phyloP scores from a whole-genome alignment of 2,888 invertebrate species.

The Euplagia quadripunctaria region DNA sequence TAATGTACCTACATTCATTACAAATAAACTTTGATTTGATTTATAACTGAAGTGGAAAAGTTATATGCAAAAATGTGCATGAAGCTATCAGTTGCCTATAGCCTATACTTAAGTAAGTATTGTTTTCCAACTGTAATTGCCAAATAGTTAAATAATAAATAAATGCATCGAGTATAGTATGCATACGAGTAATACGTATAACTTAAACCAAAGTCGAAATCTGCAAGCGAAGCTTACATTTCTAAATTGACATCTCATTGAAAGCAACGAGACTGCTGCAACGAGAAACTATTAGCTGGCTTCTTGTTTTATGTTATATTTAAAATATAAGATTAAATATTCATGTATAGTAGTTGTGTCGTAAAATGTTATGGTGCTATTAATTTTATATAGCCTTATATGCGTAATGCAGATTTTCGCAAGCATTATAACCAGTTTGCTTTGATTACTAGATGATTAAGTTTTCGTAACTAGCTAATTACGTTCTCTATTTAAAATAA shows the following conservation, averaged over 20 bases:
- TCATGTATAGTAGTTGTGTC: neutral
- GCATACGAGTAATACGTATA: neutral
- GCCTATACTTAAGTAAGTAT: too few relatives aligned
- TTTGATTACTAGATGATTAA: slow-evolving; percentile 29
- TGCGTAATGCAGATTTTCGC: slow-evolving; percentile 23
- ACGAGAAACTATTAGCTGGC: neutral
- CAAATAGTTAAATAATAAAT: too few relatives aligned
- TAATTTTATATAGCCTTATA: slow-evolving; percentile 13
- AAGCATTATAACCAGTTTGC: slow-evolving; percentile 29
- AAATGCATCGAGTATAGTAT: too few relatives aligned
- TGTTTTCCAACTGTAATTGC: too few relatives aligned
- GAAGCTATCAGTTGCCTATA: too few relatives aligned
- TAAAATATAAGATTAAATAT: neutral
- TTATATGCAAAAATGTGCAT: too few relatives aligned
- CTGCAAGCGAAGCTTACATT: neutral
- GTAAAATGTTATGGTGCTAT: slow-evolving; percentile 7
- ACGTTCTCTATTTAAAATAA: slow-evolving; percentile 24
- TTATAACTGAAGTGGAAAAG: too few relatives aligned
- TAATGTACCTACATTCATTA: too few relatives aligned
- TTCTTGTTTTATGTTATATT: neutral
- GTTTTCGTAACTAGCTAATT: slow-evolving; percentile 35
- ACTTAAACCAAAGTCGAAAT: neutral
- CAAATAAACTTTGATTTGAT: too few relatives aligned
- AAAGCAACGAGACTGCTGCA: neutral
- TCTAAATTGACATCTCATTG: too few relatives aligned